phyloP scores from a whole-genome alignment of 2,888 invertebrate species.

The Serripes groenlandicus region DNA sequence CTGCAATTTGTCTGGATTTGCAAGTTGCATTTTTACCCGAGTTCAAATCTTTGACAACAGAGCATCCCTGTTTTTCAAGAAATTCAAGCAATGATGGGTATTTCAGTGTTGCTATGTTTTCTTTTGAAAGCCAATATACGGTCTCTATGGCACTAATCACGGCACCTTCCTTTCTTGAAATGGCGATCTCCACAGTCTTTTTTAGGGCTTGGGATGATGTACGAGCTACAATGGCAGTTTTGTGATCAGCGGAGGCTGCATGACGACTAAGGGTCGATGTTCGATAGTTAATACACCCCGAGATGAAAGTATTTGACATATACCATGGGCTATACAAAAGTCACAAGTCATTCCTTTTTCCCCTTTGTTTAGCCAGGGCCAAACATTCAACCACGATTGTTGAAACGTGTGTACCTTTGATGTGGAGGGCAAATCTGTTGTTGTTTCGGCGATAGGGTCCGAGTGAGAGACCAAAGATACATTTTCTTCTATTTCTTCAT shows the following conservation, averaged over 20 bases:
- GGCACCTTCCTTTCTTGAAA: slow-evolving; percentile 3
- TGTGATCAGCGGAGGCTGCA: neutral
- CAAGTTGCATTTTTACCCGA: slow-evolving; percentile 38
- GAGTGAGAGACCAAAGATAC: too few relatives aligned
- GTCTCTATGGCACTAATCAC: slow-evolving; percentile 14
- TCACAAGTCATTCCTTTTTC: neutral
- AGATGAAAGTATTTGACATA: neutral
- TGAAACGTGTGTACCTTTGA: neutral
- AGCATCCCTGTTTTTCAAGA: slow-evolving; percentile 11
- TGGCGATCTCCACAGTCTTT: neutral
- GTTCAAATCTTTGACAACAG: slow-evolving; percentile 18
- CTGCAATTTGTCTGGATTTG: slow-evolving; percentile 12
- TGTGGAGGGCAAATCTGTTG: too few relatives aligned
- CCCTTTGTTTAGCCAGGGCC: neutral
- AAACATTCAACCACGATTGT: neutral
- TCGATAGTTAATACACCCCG: neutral
- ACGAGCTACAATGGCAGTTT: neutral
- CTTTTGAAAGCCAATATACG: slow-evolving; percentile 33
- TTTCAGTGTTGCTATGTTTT: slow-evolving; percentile 21
- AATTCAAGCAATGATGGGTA: slow-evolving; percentile 30
- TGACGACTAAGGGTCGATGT: neutral
- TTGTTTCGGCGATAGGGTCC: too few relatives aligned
- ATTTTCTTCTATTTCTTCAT: too few relatives aligned
- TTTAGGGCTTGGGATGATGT: neutral
- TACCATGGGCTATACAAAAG: neutral